Base-by-base conservation (phyloP, 2,888 invertebrate species). In the Caenorhabditis plicata region DNA sequence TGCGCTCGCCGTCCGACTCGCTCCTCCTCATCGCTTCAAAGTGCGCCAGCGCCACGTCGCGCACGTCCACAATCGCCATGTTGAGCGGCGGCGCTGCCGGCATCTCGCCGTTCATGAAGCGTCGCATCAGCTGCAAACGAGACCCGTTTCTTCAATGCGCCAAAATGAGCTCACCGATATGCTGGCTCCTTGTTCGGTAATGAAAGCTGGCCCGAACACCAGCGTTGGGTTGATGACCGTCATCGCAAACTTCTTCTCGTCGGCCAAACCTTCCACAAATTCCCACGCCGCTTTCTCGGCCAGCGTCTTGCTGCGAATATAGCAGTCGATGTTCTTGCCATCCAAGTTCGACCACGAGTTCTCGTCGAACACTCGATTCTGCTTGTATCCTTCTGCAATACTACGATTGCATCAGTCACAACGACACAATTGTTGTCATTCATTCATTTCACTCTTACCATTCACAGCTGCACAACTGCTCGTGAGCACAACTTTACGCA, bases 211-310 rank as follows among this genome's bases (percentile, higher is more conserved):
- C 2, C 85, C 85, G 68, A 85, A 76, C 11, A 85, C 83, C 36
- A 83, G 76, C 3, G 82, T 81, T 4, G 85, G 85, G 74, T 85
- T 85, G 46, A 85, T 81, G n/a, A 83, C 83, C 4, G 83, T 82
- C 64, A 85, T 68, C 60, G 84, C 83, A 61, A 85, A 60, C 55
- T 55, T 52, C 25, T 49, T 55, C 0, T 56, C 49, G 8, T 48
- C 48, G 8, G 62, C 45, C 13, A 61, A 46, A 31, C 45, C 45
- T 2, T 64, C 41, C 9, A 85, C 80, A 68, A 83, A 85, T 50
- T 85, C 83, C 85, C 85, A 85, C 0, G 85, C 85, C n/a, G 83
- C 83, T 62, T 82, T 83, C 70, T 86, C 85, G 2, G 85, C 85
- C 44, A 84, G 71, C 8, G 83, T 83, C 70, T 86, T 85, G 60